A percentile compares a stretch with the other conserved stretches of the same genome.
Conservation (phyloP, 2,888 invertebrate genomes). For the Drosophila formosana region DNA sequence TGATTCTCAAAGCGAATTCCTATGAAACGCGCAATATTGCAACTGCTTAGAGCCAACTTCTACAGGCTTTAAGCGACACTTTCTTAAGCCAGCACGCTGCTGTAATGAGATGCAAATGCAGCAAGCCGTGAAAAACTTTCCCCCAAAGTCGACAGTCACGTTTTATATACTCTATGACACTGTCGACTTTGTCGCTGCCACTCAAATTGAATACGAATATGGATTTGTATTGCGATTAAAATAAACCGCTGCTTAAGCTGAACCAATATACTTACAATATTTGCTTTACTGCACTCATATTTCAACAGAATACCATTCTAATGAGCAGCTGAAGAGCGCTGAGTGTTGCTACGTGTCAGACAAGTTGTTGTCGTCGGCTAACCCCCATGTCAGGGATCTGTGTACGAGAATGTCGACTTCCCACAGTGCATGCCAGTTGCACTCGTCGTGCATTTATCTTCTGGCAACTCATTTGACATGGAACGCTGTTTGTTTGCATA, state of each 20-base stretch:
- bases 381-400: constrained; percentile 21
- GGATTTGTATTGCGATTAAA: background rate
- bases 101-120: constrained; percentile 39
- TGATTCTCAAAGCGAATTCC: constrained; percentile 10
- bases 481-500: constrained; percentile 65
- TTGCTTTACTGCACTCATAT: background rate
- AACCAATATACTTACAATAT: constrained; percentile 15
- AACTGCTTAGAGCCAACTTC: constrained; percentile 19
- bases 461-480: constrained; percentile 60
- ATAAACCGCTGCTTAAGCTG: constrained; percentile 10
- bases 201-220: constrained; percentile 9
- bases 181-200: background rate
- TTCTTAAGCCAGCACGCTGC: background rate
- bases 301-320: constrained; percentile 30
- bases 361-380: constrained; percentile 64
- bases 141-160: background rate
- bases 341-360: constrained; percentile 45
- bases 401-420: background rate
- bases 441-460: constrained; percentile 55
- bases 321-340: constrained; percentile 50
- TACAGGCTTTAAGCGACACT: constrained; percentile 20
- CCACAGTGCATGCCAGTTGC: constrained; percentile 42
- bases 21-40: background rate
- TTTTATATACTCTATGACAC: background rate
- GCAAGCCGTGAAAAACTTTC: constrained; percentile 5